Percentiles rank a stretch among this genome's conserved stretches.
Conservation (phyloP, 2,888 invertebrate genomes). For the Galerucella calmariensis region DNA sequence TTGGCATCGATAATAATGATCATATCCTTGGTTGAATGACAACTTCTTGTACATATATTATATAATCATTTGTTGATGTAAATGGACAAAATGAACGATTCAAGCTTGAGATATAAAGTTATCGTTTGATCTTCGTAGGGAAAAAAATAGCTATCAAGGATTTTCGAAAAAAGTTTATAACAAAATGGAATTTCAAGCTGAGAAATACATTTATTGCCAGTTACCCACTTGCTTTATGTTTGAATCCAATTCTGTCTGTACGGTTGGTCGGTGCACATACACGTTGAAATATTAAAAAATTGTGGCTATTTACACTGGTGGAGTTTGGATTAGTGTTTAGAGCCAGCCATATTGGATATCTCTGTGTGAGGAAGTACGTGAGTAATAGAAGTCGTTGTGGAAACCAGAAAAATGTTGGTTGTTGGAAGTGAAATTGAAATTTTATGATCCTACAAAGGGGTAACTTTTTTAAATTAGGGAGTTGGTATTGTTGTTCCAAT, state of each 20-base stretch:
- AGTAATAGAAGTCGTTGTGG: conserved; percentile 27
- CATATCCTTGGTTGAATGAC: no score
- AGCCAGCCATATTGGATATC: conserved; percentile 32
- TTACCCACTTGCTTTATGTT: not conserved
- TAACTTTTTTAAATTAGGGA: not conserved
- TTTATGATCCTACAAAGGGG: conserved; percentile 28
- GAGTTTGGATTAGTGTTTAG: conserved; percentile 40
- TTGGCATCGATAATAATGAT: no score
- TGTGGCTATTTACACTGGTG: conserved; percentile 35
- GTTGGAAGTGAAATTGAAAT: conserved; percentile 26
- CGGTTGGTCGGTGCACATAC: conserved; percentile 12
- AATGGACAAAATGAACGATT: no score
- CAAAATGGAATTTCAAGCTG: no score
- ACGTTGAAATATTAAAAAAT: conserved; percentile 40
- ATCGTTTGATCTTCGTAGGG: no score
- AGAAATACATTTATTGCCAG: no score
- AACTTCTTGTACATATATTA: no score
- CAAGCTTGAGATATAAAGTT: no score
- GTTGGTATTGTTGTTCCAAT: not conserved
- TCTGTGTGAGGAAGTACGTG: conserved; percentile 28
- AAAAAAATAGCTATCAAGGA: no score
- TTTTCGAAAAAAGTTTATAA: no score
- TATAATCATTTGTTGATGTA: no score
- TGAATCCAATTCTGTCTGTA: not conserved
- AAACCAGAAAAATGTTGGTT: conserved; percentile 25